phyloP scores from a whole-genome alignment of 2,797 vertebrate species.

The Eulemur coronatus region DNA sequence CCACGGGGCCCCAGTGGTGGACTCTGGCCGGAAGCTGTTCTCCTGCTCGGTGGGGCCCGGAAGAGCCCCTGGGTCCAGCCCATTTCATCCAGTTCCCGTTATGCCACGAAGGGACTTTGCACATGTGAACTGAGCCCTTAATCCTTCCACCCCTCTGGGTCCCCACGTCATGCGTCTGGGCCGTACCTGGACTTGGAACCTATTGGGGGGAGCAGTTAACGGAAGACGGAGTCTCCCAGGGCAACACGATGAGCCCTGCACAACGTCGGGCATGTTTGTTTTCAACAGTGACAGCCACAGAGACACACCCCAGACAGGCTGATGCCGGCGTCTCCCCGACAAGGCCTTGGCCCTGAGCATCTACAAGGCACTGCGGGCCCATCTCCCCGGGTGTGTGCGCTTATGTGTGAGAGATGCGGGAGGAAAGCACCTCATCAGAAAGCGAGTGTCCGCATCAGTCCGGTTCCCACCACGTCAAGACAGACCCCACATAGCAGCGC shows the following conservation, averaged over 20 bases:
- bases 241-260: too few relatives aligned
- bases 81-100: not conserved
- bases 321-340: not conserved
- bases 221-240: not conserved
- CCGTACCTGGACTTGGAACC: not conserved
- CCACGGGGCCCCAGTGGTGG: fast-evolving
- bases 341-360: not conserved
- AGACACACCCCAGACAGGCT: fast-evolving
- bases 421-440: fast-evolving
- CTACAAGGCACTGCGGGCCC: fast-evolving
- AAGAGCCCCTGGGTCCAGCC: not conserved
- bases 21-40: too few relatives aligned
- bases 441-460: not conserved
- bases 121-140: not conserved
- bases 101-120: not conserved
- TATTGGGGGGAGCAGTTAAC: not conserved
- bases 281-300: not conserved
- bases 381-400: not conserved
- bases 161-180: fast-evolving
- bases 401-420: not conserved
- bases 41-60: not conserved
- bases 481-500: fast-evolving
- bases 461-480: not conserved
- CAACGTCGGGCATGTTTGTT: not conserved
- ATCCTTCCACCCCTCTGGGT: not conserved